Percentiles rank a stretch among this genome's conserved stretches.
These are phyloP conservation scores for Campoletis raptor DNA, from an alignment of 2,888 invertebrate species.

Conservation along the genomic window DNA sequence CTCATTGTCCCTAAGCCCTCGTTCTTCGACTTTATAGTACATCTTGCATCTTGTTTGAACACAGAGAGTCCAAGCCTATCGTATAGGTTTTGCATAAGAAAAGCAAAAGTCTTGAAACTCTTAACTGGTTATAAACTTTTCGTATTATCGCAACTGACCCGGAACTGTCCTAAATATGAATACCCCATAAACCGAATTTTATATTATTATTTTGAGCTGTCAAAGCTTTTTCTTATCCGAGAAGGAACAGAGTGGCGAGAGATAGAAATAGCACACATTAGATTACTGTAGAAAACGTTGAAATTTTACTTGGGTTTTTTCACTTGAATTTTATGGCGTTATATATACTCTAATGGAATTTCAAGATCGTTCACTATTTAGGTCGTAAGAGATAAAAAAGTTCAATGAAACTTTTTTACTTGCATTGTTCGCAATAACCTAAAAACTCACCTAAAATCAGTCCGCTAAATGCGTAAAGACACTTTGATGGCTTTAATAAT, in stretches of 20 bases:
- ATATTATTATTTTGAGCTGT: background rate
- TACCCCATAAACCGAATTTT: background rate
- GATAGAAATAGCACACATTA: too few species aligned
- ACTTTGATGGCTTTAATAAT: background rate
- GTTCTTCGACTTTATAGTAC: constrained; percentile 40
- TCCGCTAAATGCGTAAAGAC: background rate
- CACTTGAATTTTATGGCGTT: background rate
- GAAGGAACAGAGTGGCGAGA: too few species aligned
- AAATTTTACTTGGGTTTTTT: background rate
- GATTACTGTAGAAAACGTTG: too few species aligned
- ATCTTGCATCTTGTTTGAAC: constrained; percentile 19
- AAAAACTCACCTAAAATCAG: background rate
- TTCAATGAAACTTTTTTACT: background rate
- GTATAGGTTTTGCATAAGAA: constrained; percentile 4
- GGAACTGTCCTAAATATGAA: background rate
- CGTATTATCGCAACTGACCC: background rate
- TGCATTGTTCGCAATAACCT: background rate
- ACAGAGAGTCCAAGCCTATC: constrained; percentile 29
- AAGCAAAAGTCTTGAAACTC: background rate
- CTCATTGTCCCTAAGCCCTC: constrained; percentile 47
- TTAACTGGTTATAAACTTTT: background rate
- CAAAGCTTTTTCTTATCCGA: background rate
- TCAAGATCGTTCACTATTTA: background rate
- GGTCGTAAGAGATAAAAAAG: background rate
- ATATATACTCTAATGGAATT: background rate